These are phyloP conservation scores for Nibea albiflora DNA, from an alignment of 2,113 vertebrate species.

Conservation along the genomic window DNA sequence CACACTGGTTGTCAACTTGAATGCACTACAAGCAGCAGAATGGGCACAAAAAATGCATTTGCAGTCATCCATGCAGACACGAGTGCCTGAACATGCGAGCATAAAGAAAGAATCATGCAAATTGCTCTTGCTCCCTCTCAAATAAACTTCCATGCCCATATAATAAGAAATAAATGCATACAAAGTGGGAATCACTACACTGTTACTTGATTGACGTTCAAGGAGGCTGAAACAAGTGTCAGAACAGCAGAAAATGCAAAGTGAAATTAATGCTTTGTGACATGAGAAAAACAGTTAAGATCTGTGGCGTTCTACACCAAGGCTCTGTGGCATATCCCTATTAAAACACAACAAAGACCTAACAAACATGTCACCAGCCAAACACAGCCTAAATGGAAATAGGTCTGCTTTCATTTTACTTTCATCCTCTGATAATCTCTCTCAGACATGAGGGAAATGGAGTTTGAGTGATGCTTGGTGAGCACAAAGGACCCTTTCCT, in stretches of 20 bases:
- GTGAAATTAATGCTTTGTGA: constrained; percentile 43
- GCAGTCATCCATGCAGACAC: background rate
- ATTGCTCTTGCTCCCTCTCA: background rate
- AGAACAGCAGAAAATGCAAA: constrained; percentile 28
- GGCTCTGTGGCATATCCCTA: constrained; percentile 34
- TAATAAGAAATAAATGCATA: constrained; percentile 3
- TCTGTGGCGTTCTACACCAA: background rate
- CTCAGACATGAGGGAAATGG: constrained; percentile 53
- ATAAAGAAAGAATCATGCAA: constrained; percentile 6
- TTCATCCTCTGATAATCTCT: constrained; percentile 52
- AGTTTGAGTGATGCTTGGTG: constrained; percentile 43
- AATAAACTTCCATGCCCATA: background rate
- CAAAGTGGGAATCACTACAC: constrained; percentile 3
- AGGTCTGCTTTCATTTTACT: constrained; percentile 59
- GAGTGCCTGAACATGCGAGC: background rate
- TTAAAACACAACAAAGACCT: constrained; percentile 60
- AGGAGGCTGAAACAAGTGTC: constrained; percentile 22
- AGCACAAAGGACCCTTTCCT: constrained; percentile 50
- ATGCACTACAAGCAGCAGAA: background rate
- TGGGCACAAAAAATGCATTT: background rate
- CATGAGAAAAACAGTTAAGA: constrained; percentile 9
- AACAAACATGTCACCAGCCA: constrained; percentile 60
- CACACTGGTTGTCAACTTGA: too few relatives aligned
- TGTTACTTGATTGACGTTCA: constrained; percentile 40
- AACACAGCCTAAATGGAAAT: constrained; percentile 61